Base-by-base conservation (phyloP, 1,140 invertebrate species). In the Drosophila sucinea region DNA sequence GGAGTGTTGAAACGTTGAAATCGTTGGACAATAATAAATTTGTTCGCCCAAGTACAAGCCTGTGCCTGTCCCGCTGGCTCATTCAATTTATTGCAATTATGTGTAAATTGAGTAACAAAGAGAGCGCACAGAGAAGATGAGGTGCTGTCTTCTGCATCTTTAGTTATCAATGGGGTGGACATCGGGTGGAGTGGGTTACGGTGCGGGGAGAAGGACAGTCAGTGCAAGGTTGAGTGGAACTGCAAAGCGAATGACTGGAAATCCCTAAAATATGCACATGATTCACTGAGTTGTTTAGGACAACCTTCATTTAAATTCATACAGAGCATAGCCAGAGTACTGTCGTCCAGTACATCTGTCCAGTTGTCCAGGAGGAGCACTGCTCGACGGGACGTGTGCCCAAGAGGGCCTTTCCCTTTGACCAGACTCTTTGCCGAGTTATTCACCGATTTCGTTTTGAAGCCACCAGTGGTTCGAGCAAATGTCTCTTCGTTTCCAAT, bases 81-180 rank as follows among this genome's bases (percentile, higher is more conserved):
- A 83, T 67, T 80, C 79, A 87, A 87, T 87, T 87, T 87, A 87
- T 89, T 80, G 84, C 83, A 87, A 89, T 87, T 87, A 87, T 83
- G 83, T 87, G 83, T 83, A 87, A 87, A 87, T 87, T 87, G 73
- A 80, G 77, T 80, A 79, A 87, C 83, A 87, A 87, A 83, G 17
- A 17, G 17, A 17, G 83, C 76, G 70, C 69, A 58, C 73, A 66
- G 70, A 79, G 82, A 65, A 77, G 77, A 67, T 66, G 38, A 35
- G 44, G 25, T 30, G 35, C 54, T 33, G 51, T 8, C 4, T 11
- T 25, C 30, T 33, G n/a, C 60, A 33, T 60, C 51, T 38, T 41
- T 33, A 71, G 55, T 73, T 60, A 17, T 17, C 17, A 17, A 17
- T 17, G 17, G 17, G 17, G 17, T 17, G 17, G 23, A 47, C 41